Evolutionary conservation across 2,113 vertebrate genomes (phyloP).

Genomic region (Picathartes gymnocephalus): DNA sequence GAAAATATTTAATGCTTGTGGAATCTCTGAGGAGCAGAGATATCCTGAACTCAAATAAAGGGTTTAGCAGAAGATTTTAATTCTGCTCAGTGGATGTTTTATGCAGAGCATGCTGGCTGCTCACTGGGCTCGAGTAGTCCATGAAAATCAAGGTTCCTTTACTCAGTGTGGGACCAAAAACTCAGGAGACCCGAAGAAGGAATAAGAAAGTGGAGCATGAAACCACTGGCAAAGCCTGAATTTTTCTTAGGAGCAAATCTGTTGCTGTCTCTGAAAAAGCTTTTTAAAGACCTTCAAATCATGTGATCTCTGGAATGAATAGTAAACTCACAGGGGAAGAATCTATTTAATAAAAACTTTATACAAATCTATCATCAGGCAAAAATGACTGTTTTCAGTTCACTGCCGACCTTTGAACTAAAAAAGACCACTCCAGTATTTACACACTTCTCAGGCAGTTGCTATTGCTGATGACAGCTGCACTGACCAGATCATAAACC

Average conservation of each 20-base stretch:
- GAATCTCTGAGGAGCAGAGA: background rate
- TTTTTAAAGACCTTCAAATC: background rate
- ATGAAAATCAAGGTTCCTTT: conserved; percentile 1
- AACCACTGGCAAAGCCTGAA: background rate
- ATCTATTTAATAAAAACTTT: background rate
- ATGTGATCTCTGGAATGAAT: background rate
- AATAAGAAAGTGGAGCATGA: background rate
- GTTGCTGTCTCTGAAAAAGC: background rate
- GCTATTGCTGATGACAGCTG: background rate
- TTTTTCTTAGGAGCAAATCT: conserved; percentile 5
- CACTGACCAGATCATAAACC: background rate
- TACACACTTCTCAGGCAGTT: background rate
- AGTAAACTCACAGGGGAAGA: background rate
- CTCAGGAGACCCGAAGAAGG: background rate
- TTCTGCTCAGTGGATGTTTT: background rate
- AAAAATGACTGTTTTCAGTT: background rate
- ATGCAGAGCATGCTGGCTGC: background rate
- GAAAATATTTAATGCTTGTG: background rate
- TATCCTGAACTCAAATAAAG: background rate
- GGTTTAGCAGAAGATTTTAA: background rate
- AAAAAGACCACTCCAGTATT: background rate
- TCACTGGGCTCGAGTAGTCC: background rate
- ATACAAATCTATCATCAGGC: background rate
- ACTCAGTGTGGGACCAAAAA: background rate
- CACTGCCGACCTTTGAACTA: background rate